These are phyloP conservation scores for Montipora efflorescens DNA, from an alignment of 64 coral and sea anemone species.

Conservation along the genomic window DNA sequence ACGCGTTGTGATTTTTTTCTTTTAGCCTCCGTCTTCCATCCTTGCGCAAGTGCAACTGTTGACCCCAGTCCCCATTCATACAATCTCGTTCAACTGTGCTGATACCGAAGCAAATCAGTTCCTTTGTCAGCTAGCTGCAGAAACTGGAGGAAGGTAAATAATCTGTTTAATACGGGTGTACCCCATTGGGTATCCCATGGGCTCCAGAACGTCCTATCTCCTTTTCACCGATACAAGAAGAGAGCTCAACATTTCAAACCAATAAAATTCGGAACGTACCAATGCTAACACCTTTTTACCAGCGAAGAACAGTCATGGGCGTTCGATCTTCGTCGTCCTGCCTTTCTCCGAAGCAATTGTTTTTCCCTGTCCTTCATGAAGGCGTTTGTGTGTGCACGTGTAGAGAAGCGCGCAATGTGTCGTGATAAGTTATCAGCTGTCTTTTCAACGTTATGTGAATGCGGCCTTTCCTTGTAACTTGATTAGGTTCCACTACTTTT, in stretches of 20 bases:
- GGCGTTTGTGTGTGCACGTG: not conserved
- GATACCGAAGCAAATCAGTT: conserved; percentile 96
- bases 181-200: too few species aligned
- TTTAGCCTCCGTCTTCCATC: conserved; percentile 90
- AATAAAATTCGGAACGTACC: too few species aligned
- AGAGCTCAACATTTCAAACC: too few species aligned
- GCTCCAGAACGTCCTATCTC: too few species aligned
- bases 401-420: not conserved
- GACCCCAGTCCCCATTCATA: conserved; percentile 92
- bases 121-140: conserved; percentile 83
- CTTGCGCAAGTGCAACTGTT: conserved; percentile 89
- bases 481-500: conserved; percentile 96
- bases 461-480: not conserved
- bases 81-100: conserved; percentile 99
- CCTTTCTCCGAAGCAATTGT: too few species aligned
- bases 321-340: too few species aligned
- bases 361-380: not conserved
- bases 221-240: too few species aligned
- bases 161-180: not conserved
- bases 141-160: conserved; percentile 83
- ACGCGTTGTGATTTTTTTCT: not conserved
- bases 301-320: too few species aligned
- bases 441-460: too few species aligned
- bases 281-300: too few species aligned
- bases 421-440: not conserved